These are phyloP conservation scores for Syngnathus acus DNA, from an alignment of 2,797 vertebrate species.

Conservation along the genomic window DNA sequence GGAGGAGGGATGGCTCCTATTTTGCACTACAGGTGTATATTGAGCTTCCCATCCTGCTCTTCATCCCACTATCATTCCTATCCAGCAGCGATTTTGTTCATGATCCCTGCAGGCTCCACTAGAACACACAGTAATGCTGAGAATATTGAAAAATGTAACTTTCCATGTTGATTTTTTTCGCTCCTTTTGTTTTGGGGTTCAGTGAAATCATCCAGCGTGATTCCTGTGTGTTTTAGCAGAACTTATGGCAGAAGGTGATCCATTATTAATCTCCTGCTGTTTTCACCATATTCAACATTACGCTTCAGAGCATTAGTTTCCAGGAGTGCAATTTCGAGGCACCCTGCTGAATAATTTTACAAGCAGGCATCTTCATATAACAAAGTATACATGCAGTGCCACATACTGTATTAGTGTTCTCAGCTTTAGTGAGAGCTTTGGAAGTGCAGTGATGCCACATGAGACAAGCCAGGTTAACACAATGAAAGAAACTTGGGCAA, in stretches of 20 bases:
- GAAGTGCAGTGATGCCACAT: conserved; percentile 56
- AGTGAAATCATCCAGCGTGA: conserved; percentile 14
- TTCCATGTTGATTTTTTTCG: conserved; percentile 8
- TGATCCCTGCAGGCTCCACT: conserved; percentile 13
- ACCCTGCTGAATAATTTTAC: conserved; percentile 42
- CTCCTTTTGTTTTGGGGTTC: conserved; percentile 5
- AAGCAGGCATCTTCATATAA: conserved; percentile 36
- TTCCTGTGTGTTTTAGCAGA: conserved; percentile 29
- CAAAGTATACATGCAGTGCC: background rate
- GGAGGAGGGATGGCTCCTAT: conserved; percentile 7
- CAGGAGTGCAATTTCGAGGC: conserved; percentile 34
- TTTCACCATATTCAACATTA: conserved; percentile 33
- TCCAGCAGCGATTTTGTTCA: conserved; percentile 5
- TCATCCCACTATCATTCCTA: conserved; percentile 8
- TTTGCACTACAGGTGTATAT: conserved; percentile 47
- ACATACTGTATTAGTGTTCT: background rate
- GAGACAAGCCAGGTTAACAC: conserved; percentile 48
- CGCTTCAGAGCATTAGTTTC: conserved; percentile 35
- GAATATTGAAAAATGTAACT: conserved; percentile 15
- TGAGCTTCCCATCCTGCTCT: conserved; percentile 16
- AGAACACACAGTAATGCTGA: conserved; percentile 12
- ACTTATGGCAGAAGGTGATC: conserved; percentile 25
- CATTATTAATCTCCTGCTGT: conserved; percentile 44
- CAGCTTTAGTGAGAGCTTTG: conserved; percentile 10
- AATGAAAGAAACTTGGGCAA: conserved; percentile 42